Conservation (phyloP, 2,113 vertebrate species). For the Hemichromis elongatus region DNA sequence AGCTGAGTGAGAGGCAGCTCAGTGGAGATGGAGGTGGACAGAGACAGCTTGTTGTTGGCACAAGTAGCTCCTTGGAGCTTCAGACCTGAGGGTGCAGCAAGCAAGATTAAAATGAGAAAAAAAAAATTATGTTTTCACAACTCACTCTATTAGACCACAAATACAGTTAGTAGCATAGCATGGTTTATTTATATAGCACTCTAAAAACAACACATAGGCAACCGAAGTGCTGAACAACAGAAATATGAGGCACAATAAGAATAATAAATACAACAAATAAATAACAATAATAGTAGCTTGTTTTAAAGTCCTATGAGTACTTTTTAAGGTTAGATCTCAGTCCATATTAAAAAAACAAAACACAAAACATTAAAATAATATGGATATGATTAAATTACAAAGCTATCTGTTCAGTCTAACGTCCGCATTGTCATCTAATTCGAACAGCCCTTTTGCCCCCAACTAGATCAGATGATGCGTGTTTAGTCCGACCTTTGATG, state of each 20-base stretch:
- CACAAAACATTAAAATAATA: not conserved
- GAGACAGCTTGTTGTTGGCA: slow-evolving; percentile 91
- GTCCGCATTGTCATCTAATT: not conserved
- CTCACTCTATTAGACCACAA: not conserved
- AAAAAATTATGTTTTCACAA: not conserved
- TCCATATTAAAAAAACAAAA: not conserved
- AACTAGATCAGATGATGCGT: not conserved
- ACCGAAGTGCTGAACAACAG: no score
- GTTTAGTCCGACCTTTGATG: slow-evolving; percentile 82
- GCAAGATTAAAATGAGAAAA: not conserved
- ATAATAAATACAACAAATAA: no score
- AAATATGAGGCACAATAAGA: no score
- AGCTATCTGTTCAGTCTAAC: not conserved
- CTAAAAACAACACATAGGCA: no score
- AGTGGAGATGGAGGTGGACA: slow-evolving; percentile 91
- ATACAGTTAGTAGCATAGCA: not conserved
- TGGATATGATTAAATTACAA: not conserved
- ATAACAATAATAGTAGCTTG: no score
- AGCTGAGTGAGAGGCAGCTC: slow-evolving; percentile 92
- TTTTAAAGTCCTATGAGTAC: not conserved
- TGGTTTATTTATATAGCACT: no score
- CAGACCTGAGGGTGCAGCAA: slow-evolving; percentile 32
- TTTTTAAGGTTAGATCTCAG: not conserved
- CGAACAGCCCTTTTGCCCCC: not conserved
- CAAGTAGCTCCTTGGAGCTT: slow-evolving; percentile 93